These are phyloP conservation scores for Arrhopalites spinosus DNA, from an alignment of 2,888 invertebrate species.

Conservation along the genomic window DNA sequence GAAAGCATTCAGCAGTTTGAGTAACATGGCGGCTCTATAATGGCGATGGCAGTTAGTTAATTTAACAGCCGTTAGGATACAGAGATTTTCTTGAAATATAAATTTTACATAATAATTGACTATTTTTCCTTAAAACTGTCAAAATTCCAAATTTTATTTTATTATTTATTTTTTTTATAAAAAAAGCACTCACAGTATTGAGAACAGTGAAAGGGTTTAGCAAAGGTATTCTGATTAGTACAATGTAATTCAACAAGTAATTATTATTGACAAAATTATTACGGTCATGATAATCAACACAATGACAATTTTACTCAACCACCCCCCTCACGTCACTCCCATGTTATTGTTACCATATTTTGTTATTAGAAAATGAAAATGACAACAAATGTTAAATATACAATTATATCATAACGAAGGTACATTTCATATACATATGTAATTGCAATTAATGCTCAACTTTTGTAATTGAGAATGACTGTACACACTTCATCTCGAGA, in stretches of 20 bases:
- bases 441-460: neutral
- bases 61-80: no score
- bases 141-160: neutral
- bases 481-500: no score
- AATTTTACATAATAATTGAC: neutral
- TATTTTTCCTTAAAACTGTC: neutral
- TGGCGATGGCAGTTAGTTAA: neutral
- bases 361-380: neutral
- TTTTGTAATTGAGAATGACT: no score
- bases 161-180: neutral
- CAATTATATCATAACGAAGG: neutral
- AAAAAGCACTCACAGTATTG: neutral
- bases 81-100: neutral
- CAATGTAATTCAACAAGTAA: neutral
- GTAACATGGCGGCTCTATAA: neutral
- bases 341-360: no score
- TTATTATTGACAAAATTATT: neutral
- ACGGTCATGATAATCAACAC: neutral
- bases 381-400: neutral
- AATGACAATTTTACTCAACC: neutral
- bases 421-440: neutral
- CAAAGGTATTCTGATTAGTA: neutral
- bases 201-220: neutral
- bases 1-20: neutral
- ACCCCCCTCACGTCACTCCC: no score